Evolutionary conservation across 2,797 vertebrate species (phyloP).

Genomic region (Cyclura pinguis): DNA sequence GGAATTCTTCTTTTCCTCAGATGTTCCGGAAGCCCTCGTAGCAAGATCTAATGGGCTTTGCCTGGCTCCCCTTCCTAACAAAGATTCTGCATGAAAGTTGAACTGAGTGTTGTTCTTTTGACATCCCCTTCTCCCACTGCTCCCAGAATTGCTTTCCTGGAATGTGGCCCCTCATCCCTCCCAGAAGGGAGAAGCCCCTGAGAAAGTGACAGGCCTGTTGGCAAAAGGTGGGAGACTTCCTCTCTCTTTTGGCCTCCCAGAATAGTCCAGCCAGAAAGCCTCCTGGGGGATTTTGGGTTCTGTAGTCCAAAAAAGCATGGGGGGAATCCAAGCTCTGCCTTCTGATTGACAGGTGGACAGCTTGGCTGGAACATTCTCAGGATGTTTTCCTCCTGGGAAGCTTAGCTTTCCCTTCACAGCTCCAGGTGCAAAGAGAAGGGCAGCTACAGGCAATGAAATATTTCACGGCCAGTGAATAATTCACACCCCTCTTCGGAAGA

Average conservation of each 20-base stretch:
- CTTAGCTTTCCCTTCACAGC: neutral
- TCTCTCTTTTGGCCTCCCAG: too few species aligned
- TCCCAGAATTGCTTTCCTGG: neutral
- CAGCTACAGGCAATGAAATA: neutral
- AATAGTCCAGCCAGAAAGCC: too few species aligned
- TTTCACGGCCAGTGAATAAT: conserved; percentile 1
- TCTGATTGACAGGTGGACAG: neutral
- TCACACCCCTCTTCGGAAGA: neutral
- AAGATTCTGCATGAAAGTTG: neutral
- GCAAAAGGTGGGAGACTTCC: too few species aligned
- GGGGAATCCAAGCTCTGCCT: neutral
- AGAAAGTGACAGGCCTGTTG: too few species aligned
- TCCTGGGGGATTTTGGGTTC: too few species aligned
- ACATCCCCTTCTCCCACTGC: neutral
- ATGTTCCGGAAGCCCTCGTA: neutral
- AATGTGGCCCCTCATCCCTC: neutral
- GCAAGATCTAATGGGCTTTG: neutral
- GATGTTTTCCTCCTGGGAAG: neutral
- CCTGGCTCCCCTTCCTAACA: neutral
- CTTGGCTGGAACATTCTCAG: neutral
- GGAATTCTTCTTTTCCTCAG: neutral
- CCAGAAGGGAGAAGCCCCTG: too few species aligned
- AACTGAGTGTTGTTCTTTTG: neutral
- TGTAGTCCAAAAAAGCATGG: too few species aligned
- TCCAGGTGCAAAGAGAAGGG: neutral